These are phyloP conservation scores for Pipistrellus nathusii DNA, from an alignment of 2,797 vertebrate species.

Conservation along the genomic window DNA sequence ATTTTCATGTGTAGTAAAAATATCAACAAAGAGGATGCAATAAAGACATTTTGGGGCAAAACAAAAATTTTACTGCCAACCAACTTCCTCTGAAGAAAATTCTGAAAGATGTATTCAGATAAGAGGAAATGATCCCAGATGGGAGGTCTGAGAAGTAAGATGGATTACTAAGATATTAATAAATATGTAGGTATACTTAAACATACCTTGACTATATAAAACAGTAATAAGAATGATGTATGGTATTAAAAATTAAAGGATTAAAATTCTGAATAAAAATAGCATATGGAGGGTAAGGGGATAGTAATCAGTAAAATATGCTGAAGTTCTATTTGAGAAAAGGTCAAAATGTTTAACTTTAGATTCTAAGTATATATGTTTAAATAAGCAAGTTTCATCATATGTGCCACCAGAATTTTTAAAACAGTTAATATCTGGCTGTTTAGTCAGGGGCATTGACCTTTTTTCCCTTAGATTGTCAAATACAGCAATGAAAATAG, in stretches of 20 bases:
- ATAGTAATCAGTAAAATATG: not conserved
- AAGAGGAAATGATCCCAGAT: not conserved
- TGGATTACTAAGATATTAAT: not conserved
- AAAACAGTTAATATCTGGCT: no score
- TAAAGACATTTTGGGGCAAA: not conserved
- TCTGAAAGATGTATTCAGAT: not conserved
- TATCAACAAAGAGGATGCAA: not conserved
- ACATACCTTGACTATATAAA: not conserved
- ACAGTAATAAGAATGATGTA: not conserved
- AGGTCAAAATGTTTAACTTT: not conserved
- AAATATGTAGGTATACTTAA: not conserved
- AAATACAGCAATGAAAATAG: not conserved
- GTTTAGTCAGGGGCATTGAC: no score
- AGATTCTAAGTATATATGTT: conserved; percentile 1
- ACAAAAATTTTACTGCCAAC: not conserved
- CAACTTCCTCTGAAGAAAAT: conserved; percentile 27
- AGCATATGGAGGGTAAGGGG: not conserved
- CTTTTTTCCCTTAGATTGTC: not conserved
- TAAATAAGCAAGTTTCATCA: not conserved
- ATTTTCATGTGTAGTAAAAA: conserved; percentile 33
- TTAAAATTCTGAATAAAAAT: not conserved
- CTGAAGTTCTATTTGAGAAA: conserved; percentile 9
- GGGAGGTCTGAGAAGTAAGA: not conserved
- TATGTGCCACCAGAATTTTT: no score
- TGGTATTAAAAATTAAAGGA: not conserved